These are phyloP conservation scores for Agapostemon virescens DNA, from an alignment of 2,888 invertebrate species.

Conservation along the genomic window DNA sequence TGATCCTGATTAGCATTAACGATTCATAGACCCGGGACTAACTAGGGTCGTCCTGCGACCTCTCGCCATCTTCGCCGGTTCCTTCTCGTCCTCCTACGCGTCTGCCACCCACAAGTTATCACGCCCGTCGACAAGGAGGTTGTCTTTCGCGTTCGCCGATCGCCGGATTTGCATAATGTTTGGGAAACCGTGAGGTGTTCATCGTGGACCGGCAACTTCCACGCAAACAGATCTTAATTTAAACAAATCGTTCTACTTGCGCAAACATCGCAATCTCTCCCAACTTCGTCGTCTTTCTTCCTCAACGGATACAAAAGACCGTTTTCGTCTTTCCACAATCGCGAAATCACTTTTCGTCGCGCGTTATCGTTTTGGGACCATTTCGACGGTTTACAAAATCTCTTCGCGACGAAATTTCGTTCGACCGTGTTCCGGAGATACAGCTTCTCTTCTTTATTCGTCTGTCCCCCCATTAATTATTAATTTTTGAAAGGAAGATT, in stretches of 20 bases:
- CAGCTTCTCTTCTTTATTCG: no score
- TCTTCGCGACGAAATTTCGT: no score
- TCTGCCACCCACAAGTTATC: conserved; percentile 61
- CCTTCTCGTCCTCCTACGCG: conserved; percentile 57
- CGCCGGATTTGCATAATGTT: conserved; percentile 72
- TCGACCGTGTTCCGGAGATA: no score
- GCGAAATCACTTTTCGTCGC: no score
- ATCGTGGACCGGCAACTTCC: background rate
- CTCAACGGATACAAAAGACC: background rate
- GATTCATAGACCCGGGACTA: conserved; percentile 74
- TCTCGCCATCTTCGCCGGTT: conserved; percentile 66
- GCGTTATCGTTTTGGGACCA: background rate
- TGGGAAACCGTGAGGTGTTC: conserved; percentile 34
- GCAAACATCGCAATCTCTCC: background rate
- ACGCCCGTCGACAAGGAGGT: conserved; percentile 66
- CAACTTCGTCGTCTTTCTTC: background rate
- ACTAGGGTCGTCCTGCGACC: conserved; percentile 72
- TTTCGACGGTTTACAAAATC: no score
- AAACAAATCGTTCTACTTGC: background rate
- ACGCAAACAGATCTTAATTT: background rate
- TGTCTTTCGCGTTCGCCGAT: conserved; percentile 72
- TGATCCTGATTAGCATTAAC: conserved; percentile 77
- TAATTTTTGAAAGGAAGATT: no score
- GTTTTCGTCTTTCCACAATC: background rate
- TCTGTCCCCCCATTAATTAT: no score